Evolutionary conservation across 1,140 invertebrate genomes (phyloP).

Genomic region (Aphis gossypii): DNA sequence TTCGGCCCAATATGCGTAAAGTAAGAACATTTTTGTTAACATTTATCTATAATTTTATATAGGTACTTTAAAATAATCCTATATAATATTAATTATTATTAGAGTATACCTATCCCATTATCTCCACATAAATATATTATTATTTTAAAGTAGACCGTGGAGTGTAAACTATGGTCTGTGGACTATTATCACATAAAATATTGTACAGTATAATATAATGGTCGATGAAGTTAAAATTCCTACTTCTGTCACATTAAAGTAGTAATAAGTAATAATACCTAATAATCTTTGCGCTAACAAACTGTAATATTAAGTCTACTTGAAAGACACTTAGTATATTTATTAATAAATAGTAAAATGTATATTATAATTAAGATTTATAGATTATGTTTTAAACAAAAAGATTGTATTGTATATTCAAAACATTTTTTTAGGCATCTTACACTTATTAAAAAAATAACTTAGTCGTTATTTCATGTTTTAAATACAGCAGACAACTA

Average conservation of each 20-base stretch:
- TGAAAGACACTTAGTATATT: too few species aligned
- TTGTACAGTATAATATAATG: background rate
- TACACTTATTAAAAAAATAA: background rate
- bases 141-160: background rate
- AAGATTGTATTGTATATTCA: too few species aligned
- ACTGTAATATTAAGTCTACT: too few species aligned
- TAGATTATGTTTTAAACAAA: too few species aligned
- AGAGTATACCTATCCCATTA: background rate
- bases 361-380: too few species aligned
- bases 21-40: background rate
- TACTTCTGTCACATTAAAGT: background rate
- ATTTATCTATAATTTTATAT: background rate
- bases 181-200: too few species aligned
- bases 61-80: background rate
- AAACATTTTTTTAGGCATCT: background rate
- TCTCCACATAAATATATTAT: background rate
- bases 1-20: slow-evolving; percentile 29
- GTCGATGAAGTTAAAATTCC: background rate
- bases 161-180: background rate
- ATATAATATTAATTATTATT: background rate
- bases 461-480: background rate
- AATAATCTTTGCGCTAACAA: too few species aligned
- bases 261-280: too few species aligned
- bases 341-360: too few species aligned
- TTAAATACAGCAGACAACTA: slow-evolving; percentile 8